These are phyloP conservation scores for Arrhamphus sclerolepis DNA, from an alignment of 2,797 vertebrate genomes.

Conservation along the genomic window DNA sequence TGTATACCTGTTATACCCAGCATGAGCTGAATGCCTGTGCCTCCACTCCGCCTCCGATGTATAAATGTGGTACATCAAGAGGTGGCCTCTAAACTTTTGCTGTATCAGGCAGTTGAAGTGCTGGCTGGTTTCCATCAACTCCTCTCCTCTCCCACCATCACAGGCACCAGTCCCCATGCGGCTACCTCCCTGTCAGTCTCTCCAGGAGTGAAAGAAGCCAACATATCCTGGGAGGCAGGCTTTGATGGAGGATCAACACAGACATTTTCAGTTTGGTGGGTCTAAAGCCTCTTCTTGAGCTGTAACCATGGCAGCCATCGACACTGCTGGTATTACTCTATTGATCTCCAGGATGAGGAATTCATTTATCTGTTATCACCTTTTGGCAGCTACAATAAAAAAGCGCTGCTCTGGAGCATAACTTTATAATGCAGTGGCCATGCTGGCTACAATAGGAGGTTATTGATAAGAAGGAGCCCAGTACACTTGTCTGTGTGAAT, in stretches of 20 bases:
- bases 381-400: slow-evolving; percentile 80
- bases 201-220: slow-evolving; percentile 82
- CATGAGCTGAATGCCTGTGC: slow-evolving; percentile 29
- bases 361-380: slow-evolving; percentile 80
- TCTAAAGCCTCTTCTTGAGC: slow-evolving; percentile 67
- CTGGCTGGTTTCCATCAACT: slow-evolving; percentile 59
- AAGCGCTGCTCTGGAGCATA: slow-evolving; percentile 28
- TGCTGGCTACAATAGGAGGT: slow-evolving; percentile 32
- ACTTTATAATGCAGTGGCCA: slow-evolving; percentile 43
- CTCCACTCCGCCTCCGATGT: slow-evolving; percentile 52
- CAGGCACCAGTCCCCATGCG: slow-evolving; percentile 94
- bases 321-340: slow-evolving; percentile 75
- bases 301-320: slow-evolving; percentile 81
- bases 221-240: slow-evolving; percentile 93
- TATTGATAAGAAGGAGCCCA: slow-evolving; percentile 14
- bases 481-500: slow-evolving; percentile 23
- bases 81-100: slow-evolving; percentile 53
- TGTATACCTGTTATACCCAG: slow-evolving; percentile 17
- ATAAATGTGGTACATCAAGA: slow-evolving; percentile 53
- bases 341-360: slow-evolving; percentile 77
- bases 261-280: slow-evolving; percentile 95
- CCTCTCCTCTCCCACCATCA: slow-evolving; percentile 55
- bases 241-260: slow-evolving; percentile 94
- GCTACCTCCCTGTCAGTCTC: slow-evolving; percentile 86
- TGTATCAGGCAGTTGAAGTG: slow-evolving; percentile 48